Evolutionary conservation across 2,113 vertebrate species (phyloP), one percentile per base, ranked within the genome.

Genomic region (Calonectris borealis): DNA sequence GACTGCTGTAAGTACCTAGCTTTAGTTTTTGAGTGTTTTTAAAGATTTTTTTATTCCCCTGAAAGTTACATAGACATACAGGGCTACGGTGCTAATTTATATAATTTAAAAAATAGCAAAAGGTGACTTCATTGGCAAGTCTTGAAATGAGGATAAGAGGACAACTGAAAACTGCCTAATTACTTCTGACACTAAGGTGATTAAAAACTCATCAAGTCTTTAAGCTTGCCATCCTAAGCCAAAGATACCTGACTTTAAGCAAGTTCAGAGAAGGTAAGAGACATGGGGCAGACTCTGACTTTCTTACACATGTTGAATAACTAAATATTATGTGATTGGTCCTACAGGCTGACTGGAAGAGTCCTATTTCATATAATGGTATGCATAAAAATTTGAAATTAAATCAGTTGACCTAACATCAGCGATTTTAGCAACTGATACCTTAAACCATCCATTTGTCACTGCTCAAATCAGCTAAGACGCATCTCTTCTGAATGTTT

Each of bases 251-350:
- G 95, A 83, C 93, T 97, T 96, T 82, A 91, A 82, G 76, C 66
- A 89, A 96, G 95, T 97, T 96, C 96, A 97, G 95, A 61, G 86
- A 88, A 96, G 96, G 90, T 95, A 88, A 88, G 83, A 95, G 69
- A 57, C 66, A 21, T 60, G 60, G 44, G 88, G 13, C 69, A 86
- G 68, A 70, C 26, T 80, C 38, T 78, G 85, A 69, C 34, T 91
- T 97, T 49, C 68, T 93, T 58, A 75, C 14, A 19, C 29, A 32
- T 9, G 11, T 75, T 75, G 32, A 75, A 27, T 95, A 71, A 38
- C 71, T 81, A 81, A 82, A 65, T 86, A 29, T 54, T 9, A 3
- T 46, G 31, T 49, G 69, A 31, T 66, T 77, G 38, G 18, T 86
- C 54, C 27, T 88, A 34, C 32, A 51, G 71, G 27, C 38, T 79